phyloP scores from a whole-genome alignment of 2,113 vertebrate genomes.

The Lutjanus erythropterus region DNA sequence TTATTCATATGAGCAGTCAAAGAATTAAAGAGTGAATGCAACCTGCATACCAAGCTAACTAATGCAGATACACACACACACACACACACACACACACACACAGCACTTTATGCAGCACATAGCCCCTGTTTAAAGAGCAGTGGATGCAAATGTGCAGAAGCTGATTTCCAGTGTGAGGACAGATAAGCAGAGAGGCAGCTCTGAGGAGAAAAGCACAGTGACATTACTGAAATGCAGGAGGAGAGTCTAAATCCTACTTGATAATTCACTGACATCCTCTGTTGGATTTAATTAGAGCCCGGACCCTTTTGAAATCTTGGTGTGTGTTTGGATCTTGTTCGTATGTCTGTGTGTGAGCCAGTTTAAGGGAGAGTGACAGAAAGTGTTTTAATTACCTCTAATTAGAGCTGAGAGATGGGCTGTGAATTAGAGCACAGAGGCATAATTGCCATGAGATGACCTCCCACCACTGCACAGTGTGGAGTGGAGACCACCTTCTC shows the following conservation, averaged over 20 bases:
- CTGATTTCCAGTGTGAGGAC: conserved; percentile 3
- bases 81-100: conserved; percentile 2
- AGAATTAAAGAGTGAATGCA: conserved; percentile 26
- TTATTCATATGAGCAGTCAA: conserved; percentile 61
- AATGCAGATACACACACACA: conserved; percentile 3
- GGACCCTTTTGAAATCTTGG: conserved; percentile 14
- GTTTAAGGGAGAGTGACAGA: conserved; percentile 10
- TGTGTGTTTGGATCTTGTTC: conserved; percentile 9
- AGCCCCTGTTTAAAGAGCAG: conserved; percentile 19
- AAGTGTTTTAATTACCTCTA: conserved; percentile 68
- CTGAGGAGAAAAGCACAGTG: not conserved
- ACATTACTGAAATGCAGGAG: not conserved
- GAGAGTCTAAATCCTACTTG: conserved; percentile 23
- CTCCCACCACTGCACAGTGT: conserved; percentile 18
- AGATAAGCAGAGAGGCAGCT: conserved; percentile 2
- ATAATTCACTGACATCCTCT: conserved; percentile 38
- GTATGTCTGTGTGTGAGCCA: conserved; percentile 10
- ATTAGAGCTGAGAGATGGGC: conserved; percentile 50
- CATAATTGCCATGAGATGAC: conserved; percentile 47
- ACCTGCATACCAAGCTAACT: conserved; percentile 38
- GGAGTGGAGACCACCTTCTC: conserved; percentile 33
- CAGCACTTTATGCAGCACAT: not conserved
- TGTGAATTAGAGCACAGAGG: conserved; percentile 49
- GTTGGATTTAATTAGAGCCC: conserved; percentile 40
- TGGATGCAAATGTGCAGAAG: conserved; percentile 13